A percentile compares a stretch with the other conserved stretches of the same genome.
These are phyloP conservation scores for Drosophila macrospina DNA, from an alignment of 2,888 invertebrate genomes.

Conservation along the genomic window DNA sequence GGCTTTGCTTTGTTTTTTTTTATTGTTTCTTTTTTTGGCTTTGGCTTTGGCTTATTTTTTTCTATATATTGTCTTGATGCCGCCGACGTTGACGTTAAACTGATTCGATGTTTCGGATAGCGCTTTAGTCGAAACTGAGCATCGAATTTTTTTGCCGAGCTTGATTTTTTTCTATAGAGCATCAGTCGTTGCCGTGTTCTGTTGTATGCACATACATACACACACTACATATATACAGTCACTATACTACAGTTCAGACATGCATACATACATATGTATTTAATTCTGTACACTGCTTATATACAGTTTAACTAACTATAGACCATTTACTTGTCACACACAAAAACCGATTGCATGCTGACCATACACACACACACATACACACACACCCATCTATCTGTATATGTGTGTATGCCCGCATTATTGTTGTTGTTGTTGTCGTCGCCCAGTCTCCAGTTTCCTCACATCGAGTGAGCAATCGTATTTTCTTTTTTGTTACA, in stretches of 20 bases:
- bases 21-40: conserved; percentile 18
- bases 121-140: conserved; percentile 78
- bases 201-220: conserved; percentile 10
- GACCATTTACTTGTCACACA: conserved; percentile 49
- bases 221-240: conserved; percentile 12
- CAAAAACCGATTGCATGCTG: conserved; percentile 58
- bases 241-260: conserved; percentile 20
- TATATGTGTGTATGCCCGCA: conserved; percentile 9
- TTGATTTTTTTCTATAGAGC: conserved; percentile 53
- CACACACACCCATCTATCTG: conserved; percentile 6
- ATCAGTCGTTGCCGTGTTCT: conserved; percentile 31
- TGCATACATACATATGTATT: conserved; percentile 18
- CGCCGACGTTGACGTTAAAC: conserved; percentile 82
- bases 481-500: background rate
- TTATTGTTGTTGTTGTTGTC: conserved; percentile 53
- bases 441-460: conserved; percentile 46
- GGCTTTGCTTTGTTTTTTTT: conserved; percentile 10
- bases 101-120: conserved; percentile 78
- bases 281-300: conserved; percentile 25
- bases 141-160: conserved; percentile 58
- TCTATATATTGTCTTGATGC: conserved; percentile 78
- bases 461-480: conserved; percentile 18
- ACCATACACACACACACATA: conserved; percentile 28
- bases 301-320: conserved; percentile 67
- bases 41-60: conserved; percentile 19